Conservation (phyloP, 1,140 invertebrate genomes). For the Drosophila kurseongensis region DNA sequence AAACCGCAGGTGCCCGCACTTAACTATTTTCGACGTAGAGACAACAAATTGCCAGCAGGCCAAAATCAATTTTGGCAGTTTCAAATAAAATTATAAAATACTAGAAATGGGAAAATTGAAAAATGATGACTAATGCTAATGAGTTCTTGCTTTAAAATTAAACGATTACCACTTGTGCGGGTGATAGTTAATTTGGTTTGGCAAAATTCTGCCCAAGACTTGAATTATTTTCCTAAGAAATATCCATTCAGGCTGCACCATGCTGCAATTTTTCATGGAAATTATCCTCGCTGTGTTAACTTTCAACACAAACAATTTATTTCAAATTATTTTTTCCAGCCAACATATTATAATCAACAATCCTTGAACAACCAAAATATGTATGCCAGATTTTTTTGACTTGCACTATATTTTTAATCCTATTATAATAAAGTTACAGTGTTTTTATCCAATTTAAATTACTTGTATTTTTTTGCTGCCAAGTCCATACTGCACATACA, state of each 20-base stretch:
- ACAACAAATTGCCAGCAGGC: slow-evolving; percentile 1
- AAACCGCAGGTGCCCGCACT: slow-evolving; percentile 21
- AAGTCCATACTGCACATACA: neutral
- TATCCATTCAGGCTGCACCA: too few relatives aligned
- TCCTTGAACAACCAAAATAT: neutral
- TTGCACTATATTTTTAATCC: slow-evolving; percentile 1
- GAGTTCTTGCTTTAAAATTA: slow-evolving; percentile 26
- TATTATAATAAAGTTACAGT: neutral
- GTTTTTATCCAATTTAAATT: slow-evolving; percentile 67
- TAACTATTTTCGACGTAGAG: neutral
- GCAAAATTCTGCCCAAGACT: too few relatives aligned
- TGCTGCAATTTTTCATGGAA: too few relatives aligned
- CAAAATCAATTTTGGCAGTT: slow-evolving; percentile 4
- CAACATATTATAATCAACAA: slow-evolving; percentile 57
- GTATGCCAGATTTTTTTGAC: neutral
- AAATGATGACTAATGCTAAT: neutral
- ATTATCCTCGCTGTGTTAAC: too few relatives aligned
- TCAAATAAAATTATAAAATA: neutral
- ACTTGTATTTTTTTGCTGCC: slow-evolving; percentile 37
- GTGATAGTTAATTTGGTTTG: neutral
- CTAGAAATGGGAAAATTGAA: neutral
- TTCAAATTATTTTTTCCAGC: slow-evolving; percentile 8
- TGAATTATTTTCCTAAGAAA: too few relatives aligned
- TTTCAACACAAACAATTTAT: slow-evolving; percentile 11
- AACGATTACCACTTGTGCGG: slow-evolving; percentile 32